Evolutionary conservation across 2,113 vertebrate genomes (phyloP), one percentile per base, ranked within the genome.

Genomic region (Toxotes jaculatrix): DNA sequence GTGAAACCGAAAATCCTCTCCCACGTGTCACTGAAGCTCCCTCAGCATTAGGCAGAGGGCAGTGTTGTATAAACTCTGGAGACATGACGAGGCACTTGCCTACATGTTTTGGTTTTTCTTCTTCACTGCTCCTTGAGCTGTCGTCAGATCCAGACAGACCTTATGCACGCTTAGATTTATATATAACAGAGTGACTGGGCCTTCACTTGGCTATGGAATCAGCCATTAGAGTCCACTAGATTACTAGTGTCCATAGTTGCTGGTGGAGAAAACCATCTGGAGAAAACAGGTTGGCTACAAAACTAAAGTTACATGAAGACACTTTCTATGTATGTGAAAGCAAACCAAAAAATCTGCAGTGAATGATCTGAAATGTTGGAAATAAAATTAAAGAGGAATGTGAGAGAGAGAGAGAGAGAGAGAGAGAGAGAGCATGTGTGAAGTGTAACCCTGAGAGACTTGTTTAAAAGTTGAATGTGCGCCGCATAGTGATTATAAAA

Each of bases 11-110:
- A 57, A 2, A 40, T 19, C 1, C 14, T 45, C 4, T 62, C 19
- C 19, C 0, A 8, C 17, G 9, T 12, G 1, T 43, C 4, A 2
- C 4, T 76, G 85, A 57, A 84, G 40, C n/a, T 85, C 80, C 61
- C 40, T 11, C 4, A 23, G 0, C 13, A 0, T 0, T 1, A 31
- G 74, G 17, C 53, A 90, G 92, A 87, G 89, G 89, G 88, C 90
- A 87, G 83, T 85, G 51, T 91, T 87, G 83, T 62, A 83, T 87
- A 59, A 85, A 74, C 5, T 45, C 86, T 73, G 21, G n/a, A 68
- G 5, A 40, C 17, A 11, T 38, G 42, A 11, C 2, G 34, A 55
- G 17, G 0, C 38, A 4, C 27, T 55, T 2, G 1, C 49, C 45
- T 62, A 4, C 31, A 69, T 27, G 42, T 47, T 19, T 10, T 8